These are phyloP conservation scores for Leptinotarsa haldemani DNA, from an alignment of 2,888 invertebrate genomes.

Conservation along the genomic window DNA sequence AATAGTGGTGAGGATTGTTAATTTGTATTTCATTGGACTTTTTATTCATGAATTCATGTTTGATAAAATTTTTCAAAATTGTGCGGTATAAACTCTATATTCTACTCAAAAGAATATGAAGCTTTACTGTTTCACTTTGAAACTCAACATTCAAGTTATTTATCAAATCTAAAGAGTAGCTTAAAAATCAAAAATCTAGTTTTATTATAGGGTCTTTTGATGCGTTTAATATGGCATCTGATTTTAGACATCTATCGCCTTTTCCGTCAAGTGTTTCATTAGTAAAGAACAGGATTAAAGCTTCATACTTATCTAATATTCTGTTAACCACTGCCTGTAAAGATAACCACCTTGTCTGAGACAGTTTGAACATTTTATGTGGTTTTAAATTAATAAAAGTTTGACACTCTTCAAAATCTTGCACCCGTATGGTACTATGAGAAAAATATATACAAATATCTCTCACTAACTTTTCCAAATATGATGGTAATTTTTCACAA, in stretches of 20 bases:
- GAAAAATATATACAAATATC: constrained; percentile 11
- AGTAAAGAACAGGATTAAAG: constrained; percentile 28
- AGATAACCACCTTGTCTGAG: constrained; percentile 32
- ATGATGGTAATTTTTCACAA: neutral
- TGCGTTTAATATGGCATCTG: constrained; percentile 7
- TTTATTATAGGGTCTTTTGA: constrained; percentile 3
- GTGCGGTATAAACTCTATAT: neutral
- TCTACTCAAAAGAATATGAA: neutral
- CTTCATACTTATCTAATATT: constrained; percentile 26
- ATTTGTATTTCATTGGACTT: neutral
- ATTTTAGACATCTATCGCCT: neutral
- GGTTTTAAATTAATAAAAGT: constrained; percentile 31
- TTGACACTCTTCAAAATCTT: constrained; percentile 18
- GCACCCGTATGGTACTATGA: neutral
- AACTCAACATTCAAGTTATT: constrained; percentile 35
- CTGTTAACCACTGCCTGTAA: constrained; percentile 28
- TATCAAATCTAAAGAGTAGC: constrained; percentile 19
- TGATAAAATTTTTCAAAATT: constrained; percentile 4
- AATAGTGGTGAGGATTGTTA: neutral
- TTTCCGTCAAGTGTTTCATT: constrained; percentile 21
- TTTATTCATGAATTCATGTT: neutral
- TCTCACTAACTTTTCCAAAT: constrained; percentile 1
- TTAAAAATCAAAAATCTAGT: neutral
- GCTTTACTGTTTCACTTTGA: constrained; percentile 14
- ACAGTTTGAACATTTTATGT: constrained; percentile 27